Evolutionary conservation across 2,888 invertebrate genomes (phyloP), one percentile per base, ranked within the genome.

Genomic region (Scaptomyza parva): DNA sequence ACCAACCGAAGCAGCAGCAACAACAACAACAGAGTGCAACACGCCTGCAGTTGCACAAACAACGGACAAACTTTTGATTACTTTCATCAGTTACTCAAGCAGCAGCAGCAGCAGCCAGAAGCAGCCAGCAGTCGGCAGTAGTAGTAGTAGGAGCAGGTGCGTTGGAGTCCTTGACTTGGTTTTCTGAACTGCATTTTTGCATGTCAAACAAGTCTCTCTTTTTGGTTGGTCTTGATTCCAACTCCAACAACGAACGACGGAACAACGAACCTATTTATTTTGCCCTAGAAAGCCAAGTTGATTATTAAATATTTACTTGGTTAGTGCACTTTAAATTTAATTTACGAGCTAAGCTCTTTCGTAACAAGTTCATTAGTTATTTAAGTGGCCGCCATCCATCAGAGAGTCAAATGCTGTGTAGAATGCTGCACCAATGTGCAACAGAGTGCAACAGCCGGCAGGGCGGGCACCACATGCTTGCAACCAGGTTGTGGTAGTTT

Each of bases 271-370:
- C 44, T 73, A 63, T 68, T 67, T 70, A 48, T 72, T 58, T 65
- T 67, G 33, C 40, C 61, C 63, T 9, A 61, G 30, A 65, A 64
- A 78, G 54, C 60, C 43, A 84, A 84, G 81, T 80, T 86, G 81
- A 77, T 82, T 82, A 86, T 80, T 75, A 80, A 82, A 82, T 84
- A 86, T 86, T 82, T 80, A 86, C 67, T 68, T 47, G 65, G 52
- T 33, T 48, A 52, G 55, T 63, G 67, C 75, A 72, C 60, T 72
- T 80, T 70, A 72, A 80, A 80, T 75, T 84, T 72, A 80, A 82
- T 82, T 82, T 84, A 69, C 64, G 64, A 60, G 44, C 63, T 65
- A 44, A 54, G 59, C 17, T 6, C 64, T 66, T 40, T 37, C 70
- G 55, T 61, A 84, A 84, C 6, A 86, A 82, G 64, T 80, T 82